Conservation (phyloP, 2,888 invertebrate species). For the Drosophila stalkeri region DNA sequence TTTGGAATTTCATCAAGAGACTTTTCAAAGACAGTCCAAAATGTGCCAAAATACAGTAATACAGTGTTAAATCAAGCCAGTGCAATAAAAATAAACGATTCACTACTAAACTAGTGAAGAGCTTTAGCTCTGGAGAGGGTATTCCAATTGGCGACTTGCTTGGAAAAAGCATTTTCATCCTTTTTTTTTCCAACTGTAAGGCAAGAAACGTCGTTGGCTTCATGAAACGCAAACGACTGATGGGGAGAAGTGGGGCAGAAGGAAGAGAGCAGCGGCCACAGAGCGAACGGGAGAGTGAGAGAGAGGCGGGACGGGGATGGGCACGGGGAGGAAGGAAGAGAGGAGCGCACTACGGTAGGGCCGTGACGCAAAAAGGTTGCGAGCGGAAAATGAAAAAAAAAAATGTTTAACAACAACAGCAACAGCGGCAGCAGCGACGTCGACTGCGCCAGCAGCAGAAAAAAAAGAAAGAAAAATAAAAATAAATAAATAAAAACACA, state of each 20-base stretch:
- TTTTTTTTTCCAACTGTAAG: constrained; percentile 40
- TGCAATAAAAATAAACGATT: neutral
- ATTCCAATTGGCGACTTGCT: constrained; percentile 11
- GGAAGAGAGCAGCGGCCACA: constrained; percentile 1
- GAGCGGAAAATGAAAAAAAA: constrained; percentile 79
- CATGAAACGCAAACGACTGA: constrained; percentile 29
- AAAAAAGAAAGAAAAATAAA: constrained; percentile 43
- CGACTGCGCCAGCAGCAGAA: constrained; percentile 24
- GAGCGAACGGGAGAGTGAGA: neutral
- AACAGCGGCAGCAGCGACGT: constrained; percentile 35
- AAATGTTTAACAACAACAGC: constrained; percentile 50
- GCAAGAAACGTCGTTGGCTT: constrained; percentile 66
- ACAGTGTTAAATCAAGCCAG: neutral
- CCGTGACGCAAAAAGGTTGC: constrained; percentile 76
- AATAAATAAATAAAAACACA: constrained; percentile 61
- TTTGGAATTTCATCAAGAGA: too few relatives aligned
- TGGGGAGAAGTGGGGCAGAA: neutral
- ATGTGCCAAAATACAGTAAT: too few relatives aligned
- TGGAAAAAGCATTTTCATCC: constrained; percentile 20
- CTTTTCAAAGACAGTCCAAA: too few relatives aligned
- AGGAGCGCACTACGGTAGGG: constrained; percentile 28
- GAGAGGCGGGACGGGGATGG: neutral
- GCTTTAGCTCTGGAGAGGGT: constrained; percentile 4
- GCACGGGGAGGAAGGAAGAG: neutral
- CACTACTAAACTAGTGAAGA: neutral